These are phyloP conservation scores for Nesidiocoris tenuis DNA, from an alignment of 2,888 invertebrate species.

Conservation along the genomic window DNA sequence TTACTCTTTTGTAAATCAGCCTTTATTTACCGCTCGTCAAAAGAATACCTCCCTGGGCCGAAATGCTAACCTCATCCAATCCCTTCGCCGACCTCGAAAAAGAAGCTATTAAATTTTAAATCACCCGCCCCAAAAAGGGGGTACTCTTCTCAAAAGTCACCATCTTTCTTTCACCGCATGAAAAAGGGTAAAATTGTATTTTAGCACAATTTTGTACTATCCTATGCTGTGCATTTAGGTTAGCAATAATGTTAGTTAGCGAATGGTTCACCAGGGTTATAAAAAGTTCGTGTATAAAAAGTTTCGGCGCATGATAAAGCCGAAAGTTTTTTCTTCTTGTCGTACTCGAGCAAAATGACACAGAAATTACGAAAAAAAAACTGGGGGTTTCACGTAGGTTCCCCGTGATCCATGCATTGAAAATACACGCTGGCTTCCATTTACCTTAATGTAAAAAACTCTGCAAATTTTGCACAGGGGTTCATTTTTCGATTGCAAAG, in stretches of 20 bases:
- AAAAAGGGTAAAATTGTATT: conserved; percentile 28
- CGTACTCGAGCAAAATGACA: not conserved
- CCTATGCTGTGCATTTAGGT: conserved; percentile 47
- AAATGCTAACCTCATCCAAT: conserved; percentile 10
- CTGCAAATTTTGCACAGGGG: too few species aligned
- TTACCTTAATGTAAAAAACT: conserved; percentile 27
- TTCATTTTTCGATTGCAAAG: too few species aligned
- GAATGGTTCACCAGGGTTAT: conserved; percentile 48
- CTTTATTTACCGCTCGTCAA: too few species aligned
- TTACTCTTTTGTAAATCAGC: too few species aligned
- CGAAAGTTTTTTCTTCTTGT: conserved; percentile 22
- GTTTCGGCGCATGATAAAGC: conserved; percentile 28
- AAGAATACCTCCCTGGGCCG: too few species aligned
- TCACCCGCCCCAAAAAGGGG: not conserved
- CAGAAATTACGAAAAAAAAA: conserved; percentile 3
- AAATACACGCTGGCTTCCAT: conserved; percentile 34
- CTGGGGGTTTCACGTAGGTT: conserved; percentile 44
- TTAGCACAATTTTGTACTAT: conserved; percentile 44
- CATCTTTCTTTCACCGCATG: conserved; percentile 17
- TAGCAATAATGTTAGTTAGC: conserved; percentile 48
- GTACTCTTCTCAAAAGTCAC: not conserved
- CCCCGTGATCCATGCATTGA: conserved; percentile 45
- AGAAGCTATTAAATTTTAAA: not conserved
- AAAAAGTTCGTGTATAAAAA: conserved; percentile 13
- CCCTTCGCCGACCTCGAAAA: conserved; percentile 27